These are phyloP conservation scores for Apodemus speciosus DNA, from an alignment of 2,113 vertebrate species.

Conservation along the genomic window DNA sequence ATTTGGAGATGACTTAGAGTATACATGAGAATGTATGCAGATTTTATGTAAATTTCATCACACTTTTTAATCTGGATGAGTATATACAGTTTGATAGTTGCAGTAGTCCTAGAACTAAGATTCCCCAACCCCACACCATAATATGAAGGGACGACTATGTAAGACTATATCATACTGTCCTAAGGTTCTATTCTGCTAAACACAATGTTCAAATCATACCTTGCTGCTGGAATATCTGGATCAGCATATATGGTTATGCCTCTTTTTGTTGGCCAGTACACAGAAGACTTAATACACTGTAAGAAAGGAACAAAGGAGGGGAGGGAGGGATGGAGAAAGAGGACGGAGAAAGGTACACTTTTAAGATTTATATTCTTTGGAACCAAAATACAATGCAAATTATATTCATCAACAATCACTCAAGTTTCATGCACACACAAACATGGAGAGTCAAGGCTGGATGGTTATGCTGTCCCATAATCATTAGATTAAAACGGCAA, in stretches of 20 bases:
- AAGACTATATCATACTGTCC: neutral
- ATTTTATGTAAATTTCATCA: neutral
- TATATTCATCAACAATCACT: neutral
- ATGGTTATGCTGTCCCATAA: neutral
- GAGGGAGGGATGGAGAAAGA: rapidly evolving
- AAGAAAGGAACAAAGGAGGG: neutral
- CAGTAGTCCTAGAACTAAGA: neutral
- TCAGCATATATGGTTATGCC: conserved; percentile 70
- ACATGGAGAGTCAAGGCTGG: neutral
- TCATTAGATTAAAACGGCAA: neutral
- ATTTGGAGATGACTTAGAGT: neutral
- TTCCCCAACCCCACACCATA: neutral
- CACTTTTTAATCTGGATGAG: neutral
- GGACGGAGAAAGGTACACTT: neutral
- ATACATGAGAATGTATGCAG: neutral
- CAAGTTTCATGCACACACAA: neutral
- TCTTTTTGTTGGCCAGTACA: conserved; percentile 70
- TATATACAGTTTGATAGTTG: no score
- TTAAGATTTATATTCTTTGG: neutral
- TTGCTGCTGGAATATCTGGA: conserved; percentile 45
- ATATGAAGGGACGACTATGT: neutral
- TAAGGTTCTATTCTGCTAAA: neutral
- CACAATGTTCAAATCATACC: conserved; percentile 73
- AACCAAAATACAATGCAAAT: neutral
- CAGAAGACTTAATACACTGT: conserved; percentile 70